Conservation (phyloP, 2,888 invertebrate genomes). For the Drosophila colorata region DNA sequence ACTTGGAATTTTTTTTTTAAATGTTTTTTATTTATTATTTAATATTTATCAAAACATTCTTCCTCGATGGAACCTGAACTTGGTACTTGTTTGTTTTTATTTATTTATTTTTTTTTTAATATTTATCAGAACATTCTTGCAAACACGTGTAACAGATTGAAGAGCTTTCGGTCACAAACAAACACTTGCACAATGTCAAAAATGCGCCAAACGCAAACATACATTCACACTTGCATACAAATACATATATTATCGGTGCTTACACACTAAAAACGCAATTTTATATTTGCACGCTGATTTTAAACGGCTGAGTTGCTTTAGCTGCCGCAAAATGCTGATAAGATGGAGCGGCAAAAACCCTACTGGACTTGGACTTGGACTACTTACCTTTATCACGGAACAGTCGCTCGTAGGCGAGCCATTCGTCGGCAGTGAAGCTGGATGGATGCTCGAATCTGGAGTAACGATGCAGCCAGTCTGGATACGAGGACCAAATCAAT, state of each 20-base stretch:
- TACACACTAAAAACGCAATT: constrained; percentile 11
- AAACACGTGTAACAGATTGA: constrained; percentile 21
- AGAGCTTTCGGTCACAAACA: constrained; percentile 20
- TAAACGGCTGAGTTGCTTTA: background rate
- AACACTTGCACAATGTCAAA: constrained; percentile 9
- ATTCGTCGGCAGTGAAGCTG: constrained; percentile 88
- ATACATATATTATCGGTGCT: background rate
- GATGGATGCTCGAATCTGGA: constrained; percentile 81
- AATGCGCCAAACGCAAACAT: constrained; percentile 11
- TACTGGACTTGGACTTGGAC: background rate
- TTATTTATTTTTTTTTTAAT: background rate
- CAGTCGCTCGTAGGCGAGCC: constrained; percentile 90
- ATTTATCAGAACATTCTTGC: no score
- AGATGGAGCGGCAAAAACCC: no score
- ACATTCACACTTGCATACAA: background rate
- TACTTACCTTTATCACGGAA: constrained; percentile 91
- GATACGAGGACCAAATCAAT: constrained; percentile 85
- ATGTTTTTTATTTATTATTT: constrained; percentile 4
- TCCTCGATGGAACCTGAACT: constrained; percentile 85
- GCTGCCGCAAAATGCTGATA: background rate
- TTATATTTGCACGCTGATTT: background rate
- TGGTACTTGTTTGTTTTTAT: constrained; percentile 7
- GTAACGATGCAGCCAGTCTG: constrained; percentile 54
- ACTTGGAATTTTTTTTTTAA: constrained; percentile 1
- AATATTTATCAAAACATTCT: no score